Evolutionary conservation across 2,113 vertebrate genomes (phyloP).

Genomic region (Chauna torquata): DNA sequence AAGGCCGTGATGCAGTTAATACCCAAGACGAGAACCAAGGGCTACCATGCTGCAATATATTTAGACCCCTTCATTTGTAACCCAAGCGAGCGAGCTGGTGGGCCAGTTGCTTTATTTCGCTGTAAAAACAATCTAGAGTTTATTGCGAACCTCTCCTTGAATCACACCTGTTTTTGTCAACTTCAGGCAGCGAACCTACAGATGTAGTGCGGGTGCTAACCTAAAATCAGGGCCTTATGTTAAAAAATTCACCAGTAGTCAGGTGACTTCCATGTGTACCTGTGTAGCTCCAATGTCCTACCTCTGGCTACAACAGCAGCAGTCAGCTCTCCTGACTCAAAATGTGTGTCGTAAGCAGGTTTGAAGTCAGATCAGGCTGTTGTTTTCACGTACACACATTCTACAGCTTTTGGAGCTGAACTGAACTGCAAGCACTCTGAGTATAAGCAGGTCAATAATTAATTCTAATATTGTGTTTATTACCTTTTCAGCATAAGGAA

Average conservation of each 20-base stretch:
- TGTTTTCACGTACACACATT: neutral
- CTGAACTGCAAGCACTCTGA: neutral
- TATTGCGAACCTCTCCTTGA: neutral
- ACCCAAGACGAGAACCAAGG: neutral
- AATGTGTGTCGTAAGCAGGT: neutral
- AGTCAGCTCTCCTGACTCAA: neutral
- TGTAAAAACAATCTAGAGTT: neutral
- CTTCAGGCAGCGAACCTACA: neutral
- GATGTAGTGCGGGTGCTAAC: neutral
- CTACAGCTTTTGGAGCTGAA: neutral
- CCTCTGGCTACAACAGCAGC: neutral
- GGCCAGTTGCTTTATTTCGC: neutral
- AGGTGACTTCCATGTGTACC: neutral
- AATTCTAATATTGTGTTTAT: neutral
- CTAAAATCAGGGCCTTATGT: neutral
- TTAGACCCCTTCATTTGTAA: neutral
- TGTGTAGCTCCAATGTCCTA: neutral
- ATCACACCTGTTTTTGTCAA: neutral
- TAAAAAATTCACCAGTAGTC: neutral
- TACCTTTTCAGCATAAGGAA: neutral
- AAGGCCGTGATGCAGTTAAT: neutral
- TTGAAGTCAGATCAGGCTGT: neutral
- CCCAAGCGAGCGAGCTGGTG: neutral
- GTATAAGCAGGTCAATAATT: neutral
- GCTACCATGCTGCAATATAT: neutral